phyloP scores from a whole-genome alignment of 2,113 vertebrate genomes.

The Osmerus eperlanus region DNA sequence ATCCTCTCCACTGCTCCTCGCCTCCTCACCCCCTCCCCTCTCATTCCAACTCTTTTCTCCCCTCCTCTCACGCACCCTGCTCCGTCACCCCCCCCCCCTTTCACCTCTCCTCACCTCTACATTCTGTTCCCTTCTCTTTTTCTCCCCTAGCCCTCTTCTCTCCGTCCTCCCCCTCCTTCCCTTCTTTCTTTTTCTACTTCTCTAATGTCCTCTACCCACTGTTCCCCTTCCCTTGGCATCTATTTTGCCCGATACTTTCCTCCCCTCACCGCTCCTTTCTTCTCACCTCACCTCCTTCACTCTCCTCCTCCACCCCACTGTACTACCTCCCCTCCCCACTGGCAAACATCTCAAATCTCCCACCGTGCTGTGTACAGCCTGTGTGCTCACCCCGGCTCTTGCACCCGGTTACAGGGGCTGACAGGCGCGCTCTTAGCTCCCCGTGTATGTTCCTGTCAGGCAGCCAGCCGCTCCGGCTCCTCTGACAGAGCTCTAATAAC shows the following conservation, averaged over 20 bases:
- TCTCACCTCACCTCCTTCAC: neutral
- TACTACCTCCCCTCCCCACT: neutral
- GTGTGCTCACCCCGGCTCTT: neutral
- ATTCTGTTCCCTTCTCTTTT: neutral
- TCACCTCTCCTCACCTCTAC: neutral
- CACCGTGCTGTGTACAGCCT: neutral
- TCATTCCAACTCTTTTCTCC: neutral
- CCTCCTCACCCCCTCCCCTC: neutral
- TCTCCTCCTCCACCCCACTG: neutral
- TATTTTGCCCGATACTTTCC: neutral
- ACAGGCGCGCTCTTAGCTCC: neutral
- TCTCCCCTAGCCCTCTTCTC: neutral
- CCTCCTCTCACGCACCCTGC: neutral
- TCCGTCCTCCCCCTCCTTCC: neutral
- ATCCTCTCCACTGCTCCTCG: neutral
- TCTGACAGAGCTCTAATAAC: neutral
- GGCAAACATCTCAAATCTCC: neutral
- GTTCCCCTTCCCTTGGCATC: too few species aligned
- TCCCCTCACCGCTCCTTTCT: neutral
- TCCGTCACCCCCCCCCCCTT: neutral
- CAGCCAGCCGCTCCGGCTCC: neutral
- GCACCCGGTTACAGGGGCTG: neutral
- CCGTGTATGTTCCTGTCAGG: neutral
- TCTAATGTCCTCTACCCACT: neutral
- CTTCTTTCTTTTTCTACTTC: neutral